Percentiles rank a stretch among this genome's conserved stretches.
Conservation (phyloP, 2,113 vertebrate genomes). For the Seriola aureovittata region DNA sequence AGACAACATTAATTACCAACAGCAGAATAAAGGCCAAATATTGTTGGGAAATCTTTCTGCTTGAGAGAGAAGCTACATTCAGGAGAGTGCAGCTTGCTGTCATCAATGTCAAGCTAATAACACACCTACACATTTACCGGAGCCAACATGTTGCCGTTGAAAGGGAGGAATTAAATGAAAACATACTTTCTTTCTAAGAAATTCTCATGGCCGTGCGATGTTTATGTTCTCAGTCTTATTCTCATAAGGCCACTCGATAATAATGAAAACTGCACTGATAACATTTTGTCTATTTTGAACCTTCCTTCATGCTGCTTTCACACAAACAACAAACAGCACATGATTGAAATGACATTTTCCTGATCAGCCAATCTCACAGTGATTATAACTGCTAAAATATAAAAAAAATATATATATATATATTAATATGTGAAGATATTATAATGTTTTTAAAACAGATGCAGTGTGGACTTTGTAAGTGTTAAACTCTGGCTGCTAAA, state of each 20-base stretch:
- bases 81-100: background rate
- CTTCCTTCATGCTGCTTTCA: too few species aligned
- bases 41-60: background rate
- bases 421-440: background rate
- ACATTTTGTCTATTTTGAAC: background rate
- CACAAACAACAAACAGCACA: background rate
- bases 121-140: background rate
- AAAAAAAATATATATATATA: too few species aligned
- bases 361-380: background rate
- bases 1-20: background rate
- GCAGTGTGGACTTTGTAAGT: background rate
- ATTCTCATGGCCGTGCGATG: background rate
- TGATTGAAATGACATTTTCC: background rate
- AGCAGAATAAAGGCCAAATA: background rate
- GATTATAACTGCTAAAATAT: background rate
- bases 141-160: background rate
- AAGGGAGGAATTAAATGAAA: too few species aligned
- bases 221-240: background rate
- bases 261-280: background rate
- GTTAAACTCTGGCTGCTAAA: too few species aligned
- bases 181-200: too few species aligned
- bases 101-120: background rate
- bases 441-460: background rate
- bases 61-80: background rate
- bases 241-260: background rate